phyloP scores from a whole-genome alignment of 2,888 invertebrate species.

The Cerceris ruficornis region DNA sequence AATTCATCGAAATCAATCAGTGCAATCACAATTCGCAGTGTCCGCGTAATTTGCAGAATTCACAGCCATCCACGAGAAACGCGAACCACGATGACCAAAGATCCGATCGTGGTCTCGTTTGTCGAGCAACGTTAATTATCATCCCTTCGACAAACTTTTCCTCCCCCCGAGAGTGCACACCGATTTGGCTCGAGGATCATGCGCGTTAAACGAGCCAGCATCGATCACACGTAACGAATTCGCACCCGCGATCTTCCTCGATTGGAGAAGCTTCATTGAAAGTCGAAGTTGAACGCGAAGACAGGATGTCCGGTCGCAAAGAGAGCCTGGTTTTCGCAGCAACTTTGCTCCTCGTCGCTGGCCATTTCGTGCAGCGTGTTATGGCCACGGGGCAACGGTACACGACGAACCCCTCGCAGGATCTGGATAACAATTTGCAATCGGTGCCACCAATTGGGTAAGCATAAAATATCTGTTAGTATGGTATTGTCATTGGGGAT shows the following conservation, averaged over 20 bases:
- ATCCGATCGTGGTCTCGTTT: too few species aligned
- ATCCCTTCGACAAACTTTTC: too few species aligned
- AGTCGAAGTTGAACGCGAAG: not conserved
- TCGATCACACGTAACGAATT: conserved; percentile 37
- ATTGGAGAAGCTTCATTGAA: not conserved
- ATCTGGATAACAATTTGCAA: conserved; percentile 71
- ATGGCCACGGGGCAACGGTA: conserved; percentile 62
- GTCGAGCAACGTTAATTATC: too few species aligned
- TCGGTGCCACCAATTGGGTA: conserved; percentile 70
- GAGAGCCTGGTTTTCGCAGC: conserved; percentile 27
- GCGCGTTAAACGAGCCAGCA: conserved; percentile 48
- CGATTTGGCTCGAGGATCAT: conserved; percentile 36
- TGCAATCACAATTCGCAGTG: too few species aligned
- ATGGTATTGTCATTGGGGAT: too few species aligned
- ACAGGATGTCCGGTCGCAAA: conserved; percentile 36
- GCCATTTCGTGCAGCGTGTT: conserved; percentile 55
- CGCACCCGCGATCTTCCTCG: not conserved
- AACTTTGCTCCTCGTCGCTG: conserved; percentile 44
- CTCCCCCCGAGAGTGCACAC: too few species aligned
- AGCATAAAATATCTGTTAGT: conserved; percentile 54
- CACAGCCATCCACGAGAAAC: too few species aligned
- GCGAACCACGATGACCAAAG: too few species aligned
- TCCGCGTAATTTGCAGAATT: too few species aligned
- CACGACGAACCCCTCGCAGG: conserved; percentile 64
- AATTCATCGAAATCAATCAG: too few species aligned